A percentile compares a stretch with the other conserved stretches of the same genome.
Evolutionary conservation across 2,797 vertebrate genomes (phyloP).

Genomic region (Schizopygopsis pylzovi): DNA sequence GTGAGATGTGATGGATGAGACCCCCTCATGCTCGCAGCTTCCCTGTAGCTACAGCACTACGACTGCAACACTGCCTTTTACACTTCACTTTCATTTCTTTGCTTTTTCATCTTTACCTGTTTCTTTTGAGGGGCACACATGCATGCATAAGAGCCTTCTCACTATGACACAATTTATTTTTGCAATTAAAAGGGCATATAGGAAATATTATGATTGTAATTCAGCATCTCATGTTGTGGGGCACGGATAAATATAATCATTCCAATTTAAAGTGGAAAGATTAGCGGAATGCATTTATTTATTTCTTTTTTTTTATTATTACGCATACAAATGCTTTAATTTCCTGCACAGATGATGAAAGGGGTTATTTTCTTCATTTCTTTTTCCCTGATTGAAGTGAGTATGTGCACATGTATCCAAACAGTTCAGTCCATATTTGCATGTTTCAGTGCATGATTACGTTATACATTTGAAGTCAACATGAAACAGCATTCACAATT

Average conservation of each 20-base stretch:
- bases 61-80: conserved; percentile 17
- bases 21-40: conserved; percentile 30
- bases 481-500: not conserved
- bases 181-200: conserved; percentile 32
- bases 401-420: not conserved
- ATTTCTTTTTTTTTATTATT: not conserved
- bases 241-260: conserved; percentile 35
- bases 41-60: conserved; percentile 39
- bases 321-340: not conserved
- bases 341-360: not conserved
- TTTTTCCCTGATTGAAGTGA: not conserved
- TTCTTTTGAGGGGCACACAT: not conserved
- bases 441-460: not conserved
- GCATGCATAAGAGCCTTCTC: not conserved
- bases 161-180: conserved; percentile 39
- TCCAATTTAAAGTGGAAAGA: conserved; percentile 21
- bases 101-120: not conserved
- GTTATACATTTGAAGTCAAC: not conserved
- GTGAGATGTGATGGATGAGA: conserved; percentile 16
- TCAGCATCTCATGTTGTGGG: conserved; percentile 11
- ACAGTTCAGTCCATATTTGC: not conserved
- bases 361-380: not conserved
- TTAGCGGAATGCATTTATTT: conserved; percentile 5
- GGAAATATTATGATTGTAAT: conserved; percentile 33
- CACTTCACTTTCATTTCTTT: not conserved